Evolutionary conservation across 2,888 invertebrate species (phyloP).

Genomic region (Heteropelma amictum): DNA sequence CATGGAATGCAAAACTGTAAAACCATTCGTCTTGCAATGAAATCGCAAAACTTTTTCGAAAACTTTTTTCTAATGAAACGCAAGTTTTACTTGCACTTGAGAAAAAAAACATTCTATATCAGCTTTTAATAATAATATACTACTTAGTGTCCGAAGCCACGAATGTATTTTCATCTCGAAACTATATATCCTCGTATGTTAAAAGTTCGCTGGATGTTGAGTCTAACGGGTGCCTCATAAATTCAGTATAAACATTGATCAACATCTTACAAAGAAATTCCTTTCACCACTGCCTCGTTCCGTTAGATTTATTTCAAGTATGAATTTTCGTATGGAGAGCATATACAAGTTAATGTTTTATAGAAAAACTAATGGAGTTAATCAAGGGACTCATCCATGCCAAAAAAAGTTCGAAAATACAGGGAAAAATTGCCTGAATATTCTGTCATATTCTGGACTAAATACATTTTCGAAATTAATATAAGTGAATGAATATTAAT

Average conservation of each 20-base stretch:
- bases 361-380: not conserved
- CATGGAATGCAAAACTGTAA: no score
- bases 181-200: not conserved
- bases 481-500: not conserved
- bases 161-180: constrained; percentile 4
- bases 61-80: no score
- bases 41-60: no score
- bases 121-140: not conserved
- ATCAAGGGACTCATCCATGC: not conserved
- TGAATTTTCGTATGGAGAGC: not conserved
- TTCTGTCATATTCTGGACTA: not conserved
- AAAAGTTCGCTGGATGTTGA: constrained; percentile 2
- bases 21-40: no score
- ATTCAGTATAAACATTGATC: constrained; percentile 4
- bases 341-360: no score
- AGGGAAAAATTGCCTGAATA: no score
- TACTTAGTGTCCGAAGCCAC: not conserved
- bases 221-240: constrained; percentile 10
- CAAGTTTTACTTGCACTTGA: no score
- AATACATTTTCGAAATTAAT: not conserved
- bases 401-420: no score
- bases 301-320: not conserved
- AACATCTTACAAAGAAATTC: not conserved
- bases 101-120: no score
- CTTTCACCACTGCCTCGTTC: not conserved